Evolutionary conservation across 2,113 vertebrate genomes (phyloP), one percentile per base, ranked within the genome.

Genomic region (Galemys pyrenaicus): DNA sequence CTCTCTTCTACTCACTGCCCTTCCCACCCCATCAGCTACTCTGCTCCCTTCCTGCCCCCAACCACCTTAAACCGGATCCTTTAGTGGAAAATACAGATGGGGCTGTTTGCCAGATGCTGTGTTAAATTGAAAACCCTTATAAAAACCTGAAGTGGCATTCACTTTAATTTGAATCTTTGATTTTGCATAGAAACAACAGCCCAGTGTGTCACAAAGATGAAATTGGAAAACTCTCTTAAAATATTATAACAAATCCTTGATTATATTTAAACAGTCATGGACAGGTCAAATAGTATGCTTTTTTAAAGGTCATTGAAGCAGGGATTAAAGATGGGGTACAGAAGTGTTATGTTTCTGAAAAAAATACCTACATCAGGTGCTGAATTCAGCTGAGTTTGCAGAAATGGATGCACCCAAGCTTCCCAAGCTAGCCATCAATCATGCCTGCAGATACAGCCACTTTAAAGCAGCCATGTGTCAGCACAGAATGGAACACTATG

Each of bases 391-490:
- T 95, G 56, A 95, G 78, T 97, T 94, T 79, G 97, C 95, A 97
- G 87, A 97, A 97, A 95, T 79, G 93, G 71, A 74, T 94, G 44
- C 39, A 46, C 35, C 94, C 77, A 92, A 20, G 64, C 64, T 95
- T 75, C 60, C 74, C 92, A 83, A 96, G 96, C 87, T 73, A 92
- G 80, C 89, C 96, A 92, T 95, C 96, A 87, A 77, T 97, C 93
- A 94, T 8, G 6, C 37, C 30, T 90, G 89, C 96, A 97, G 91
- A 97, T 92, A 81, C 17, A 94, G 62, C 91, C 97, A 92, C 94
- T 96, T 97, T 97, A 94, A 92, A 96, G 95, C 79, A 91, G 86
- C 97, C 60, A 39, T 96, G 92, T 96, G 92, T 97, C 97, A 98
- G 79, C 13, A 78, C 82, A 73, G 95, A 96, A 87, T 96, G 97